Evolutionary conservation across 2,113 vertebrate genomes (phyloP), one percentile per base, ranked within the genome.

Genomic region (Hydrolagus affinis): DNA sequence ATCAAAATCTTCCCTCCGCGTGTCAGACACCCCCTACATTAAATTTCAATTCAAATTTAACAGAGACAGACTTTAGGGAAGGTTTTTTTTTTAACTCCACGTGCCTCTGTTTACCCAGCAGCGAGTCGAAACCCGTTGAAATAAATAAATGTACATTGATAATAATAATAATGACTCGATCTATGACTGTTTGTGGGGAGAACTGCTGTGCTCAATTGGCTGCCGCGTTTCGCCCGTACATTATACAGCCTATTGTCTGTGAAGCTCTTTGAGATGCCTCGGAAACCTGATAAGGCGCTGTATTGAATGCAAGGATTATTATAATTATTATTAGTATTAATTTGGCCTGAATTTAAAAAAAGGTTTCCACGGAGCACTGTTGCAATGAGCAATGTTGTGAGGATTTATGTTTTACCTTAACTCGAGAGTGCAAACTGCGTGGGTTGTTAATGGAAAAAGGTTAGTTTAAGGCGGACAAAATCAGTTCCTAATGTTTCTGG

Each of bases 271-370:
- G 60, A 83, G 32, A 32, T 19, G 60, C 66, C 66, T 19, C 23
- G 28, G 77, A 83, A 66, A 64, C 28, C 23, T 15, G 0, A 11
- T 28, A 17, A 62, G 4, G 19, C 56, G 3, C 71, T 28, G 23
- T 59, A 56, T 76, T 83, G 15, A 66, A 17, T 21, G 15, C 11
- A 66, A 64, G 62, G 32, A 66, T 21, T 83, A 19, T 66, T 78
- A 19, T 83, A 3, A 44, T 44, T 44, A 44, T 44, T n/a, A n/a
- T n/a, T 57, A 83, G 10, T n/a, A 30, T 17, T 19, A 30, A 64
- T 66, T 68, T 83, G 60, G 62, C 25, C 19, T 83, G n/a, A 66
- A 9, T 83, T 83, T 66, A 83, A 80, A 23, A 80, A 17, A 30
- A 64, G 25, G 23, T 83, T n/a, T 62, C 25, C 17, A 62, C 7